Conservation (phyloP, 2,113 vertebrate genomes). For the Leptodactylus fuscus region DNA sequence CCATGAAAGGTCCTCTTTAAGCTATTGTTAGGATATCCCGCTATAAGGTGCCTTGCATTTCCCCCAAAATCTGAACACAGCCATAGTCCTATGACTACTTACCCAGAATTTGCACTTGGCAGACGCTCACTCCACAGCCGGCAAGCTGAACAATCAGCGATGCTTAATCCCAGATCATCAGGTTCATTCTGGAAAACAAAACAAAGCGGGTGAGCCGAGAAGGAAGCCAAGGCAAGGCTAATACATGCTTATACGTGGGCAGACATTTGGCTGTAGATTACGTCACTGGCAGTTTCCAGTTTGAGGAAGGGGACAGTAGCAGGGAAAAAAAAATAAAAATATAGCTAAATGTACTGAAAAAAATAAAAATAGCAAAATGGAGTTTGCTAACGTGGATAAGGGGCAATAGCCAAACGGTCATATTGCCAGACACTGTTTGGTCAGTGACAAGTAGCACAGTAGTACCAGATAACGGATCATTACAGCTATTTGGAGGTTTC, state of each 20-base stretch:
- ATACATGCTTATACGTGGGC: neutral
- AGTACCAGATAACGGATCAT: neutral
- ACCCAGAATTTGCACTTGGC: neutral
- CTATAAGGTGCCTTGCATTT: too few relatives aligned
- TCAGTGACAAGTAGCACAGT: neutral
- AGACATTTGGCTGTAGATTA: too few relatives aligned
- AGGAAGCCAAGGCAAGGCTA: too few relatives aligned
- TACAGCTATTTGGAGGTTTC: slow-evolving; percentile 60
- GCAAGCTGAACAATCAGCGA: too few relatives aligned
- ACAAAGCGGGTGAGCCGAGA: neutral
- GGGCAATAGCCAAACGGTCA: neutral
- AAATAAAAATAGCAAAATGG: neutral
- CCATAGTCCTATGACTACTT: too few relatives aligned
- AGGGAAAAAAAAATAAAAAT: neutral
- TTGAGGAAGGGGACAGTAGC: neutral
- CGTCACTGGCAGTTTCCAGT: neutral
- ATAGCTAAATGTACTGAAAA: too few relatives aligned
- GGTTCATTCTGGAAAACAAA: slow-evolving; percentile 10
- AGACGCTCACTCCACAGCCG: neutral
- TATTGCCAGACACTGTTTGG: neutral
- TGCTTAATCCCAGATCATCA: too few relatives aligned
- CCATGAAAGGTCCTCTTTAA: too few relatives aligned
- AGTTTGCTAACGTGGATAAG: too few relatives aligned
- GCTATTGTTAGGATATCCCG: too few relatives aligned
- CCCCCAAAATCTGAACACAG: too few relatives aligned